Evolutionary conservation across 2,797 vertebrate genomes (phyloP), one percentile per base, ranked within the genome.

Genomic region (Diplodus puntazzo): DNA sequence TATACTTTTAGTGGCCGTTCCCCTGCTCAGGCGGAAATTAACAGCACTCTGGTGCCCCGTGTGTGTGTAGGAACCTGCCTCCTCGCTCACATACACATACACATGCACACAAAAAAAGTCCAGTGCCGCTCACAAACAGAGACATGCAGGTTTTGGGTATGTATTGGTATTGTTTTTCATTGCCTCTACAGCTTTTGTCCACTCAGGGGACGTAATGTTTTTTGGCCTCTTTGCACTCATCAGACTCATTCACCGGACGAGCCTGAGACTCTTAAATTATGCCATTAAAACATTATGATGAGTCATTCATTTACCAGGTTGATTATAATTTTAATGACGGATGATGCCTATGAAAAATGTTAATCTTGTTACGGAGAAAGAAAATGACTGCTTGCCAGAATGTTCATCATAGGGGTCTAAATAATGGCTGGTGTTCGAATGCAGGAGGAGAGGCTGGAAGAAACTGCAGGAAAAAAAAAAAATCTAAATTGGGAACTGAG

Each of bases 1-100:
- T 84, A 94, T 94, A 92, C 85, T 88, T 92, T 92, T 92, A 92
- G 89, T 90, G 91, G 85, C 88, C 79, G 70, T 89, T 89, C 72
- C 80, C 79, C 80, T 57, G 90, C 89, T 89, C 78, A 53, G 86
- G 83, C 81, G 88, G 91, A 93, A 92, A 93, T 94, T 92, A 93
- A 92, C 91, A 88, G 87, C 91, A 89, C 85, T 90, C 84, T 53
- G 87, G 83, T 87, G 91, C 85, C 86, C 80, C 25, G 25, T 25
- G 25, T 25, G 25, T 25, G 25, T 25, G 25, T 46, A 73, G 72
- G 83, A 84, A 81, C 63, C 75, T 67, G 58, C 68, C 30, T 34
- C 30, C 30, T 57, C 60, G 25, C 0, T 30, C 43, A 42, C 25
- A 21, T 23, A 25, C 17, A 53, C 58, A 23, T 8, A 34, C 34